A percentile compares a stretch with the other conserved stretches of the same genome.
Evolutionary conservation across 1,140 invertebrate genomes (phyloP).

Genomic region (Platyscapa corneri): DNA sequence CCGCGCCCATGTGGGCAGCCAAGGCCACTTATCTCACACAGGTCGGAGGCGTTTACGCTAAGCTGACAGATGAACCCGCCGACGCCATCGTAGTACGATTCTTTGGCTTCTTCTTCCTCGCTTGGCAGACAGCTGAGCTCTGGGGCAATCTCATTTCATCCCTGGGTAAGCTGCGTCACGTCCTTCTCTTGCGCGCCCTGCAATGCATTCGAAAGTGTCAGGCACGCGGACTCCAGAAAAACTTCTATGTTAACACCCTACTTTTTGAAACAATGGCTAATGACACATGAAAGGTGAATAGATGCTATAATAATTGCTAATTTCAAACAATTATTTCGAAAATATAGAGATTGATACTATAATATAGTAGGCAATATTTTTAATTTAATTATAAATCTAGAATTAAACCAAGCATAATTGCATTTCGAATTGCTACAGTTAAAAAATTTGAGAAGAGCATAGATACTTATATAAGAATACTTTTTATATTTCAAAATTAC

Average conservation of each 20-base stretch:
- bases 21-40: slow-evolving; percentile 97
- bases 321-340: no score
- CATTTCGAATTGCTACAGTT: no score
- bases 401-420: no score
- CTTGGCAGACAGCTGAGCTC: slow-evolving; percentile 95
- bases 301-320: no score
- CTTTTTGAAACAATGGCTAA: no score
- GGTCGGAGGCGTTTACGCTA: slow-evolving; percentile 90
- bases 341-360: not conserved
- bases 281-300: no score
- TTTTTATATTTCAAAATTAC: no score
- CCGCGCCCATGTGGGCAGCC: slow-evolving; percentile 96
- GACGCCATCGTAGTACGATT: slow-evolving; percentile 95
- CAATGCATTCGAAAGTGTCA: not conserved
- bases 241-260: no score
- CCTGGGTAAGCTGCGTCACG: slow-evolving; percentile 78
- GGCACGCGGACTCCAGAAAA: no score
- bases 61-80: slow-evolving; percentile 88
- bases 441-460: no score
- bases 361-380: not conserved
- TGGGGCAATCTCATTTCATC: slow-evolving; percentile 98
- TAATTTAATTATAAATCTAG: no score
- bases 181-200: not conserved
- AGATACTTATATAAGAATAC: no score
- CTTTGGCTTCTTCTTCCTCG: slow-evolving; percentile 98